Evolutionary conservation across 2,888 invertebrate genomes (phyloP), one percentile per base, ranked within the genome.

Genomic region (Lasioglossum pauxillum): DNA sequence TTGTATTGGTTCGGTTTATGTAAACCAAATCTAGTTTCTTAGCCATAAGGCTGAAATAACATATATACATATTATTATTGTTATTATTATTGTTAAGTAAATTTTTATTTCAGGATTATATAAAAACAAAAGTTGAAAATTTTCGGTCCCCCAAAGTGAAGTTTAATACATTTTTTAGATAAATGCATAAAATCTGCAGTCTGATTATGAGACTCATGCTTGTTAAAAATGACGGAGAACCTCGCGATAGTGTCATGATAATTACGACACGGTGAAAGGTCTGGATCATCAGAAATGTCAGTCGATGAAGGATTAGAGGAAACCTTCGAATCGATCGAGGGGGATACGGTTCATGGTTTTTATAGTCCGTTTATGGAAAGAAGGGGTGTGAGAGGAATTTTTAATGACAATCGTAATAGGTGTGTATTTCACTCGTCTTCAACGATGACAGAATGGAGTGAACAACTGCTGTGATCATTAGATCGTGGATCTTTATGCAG

Each of bases 261-360:
- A 89, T 90, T 88, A 81, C 82, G 84, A 82, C 87, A 87, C 60
- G 67, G 87, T 87, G 89, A 89, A 89, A 89, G 88, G 84, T 89
- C 57, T 67, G 76, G 89, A 89, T 84, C 78, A 82, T 82, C 57
- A 78, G 60, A 89, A 89, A 89, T 89, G 89, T 88, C 90, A 87
- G 69, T 78, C 72, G 83, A 64, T 31, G 64, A 64, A 64, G 64
- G 64, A 64, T 64, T n/a, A 53, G n/a, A 53, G 23, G 3, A 53
- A 53, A n/a, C 77, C 80, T 49, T 46, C 69, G 23, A 60, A 75
- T 77, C 73, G 16, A 75, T 64, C n/a, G 38, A 64, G 80, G 67
- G 35, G 31, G 67, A 67, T 35, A 35, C 67, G 67, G 27, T 60
- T 60, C 27, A 14, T 16, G 60, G 16, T 31, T 64, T 64, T 31